Evolutionary conservation across 2,888 invertebrate species (phyloP).

Genomic region (Eupithecia vulgata): DNA sequence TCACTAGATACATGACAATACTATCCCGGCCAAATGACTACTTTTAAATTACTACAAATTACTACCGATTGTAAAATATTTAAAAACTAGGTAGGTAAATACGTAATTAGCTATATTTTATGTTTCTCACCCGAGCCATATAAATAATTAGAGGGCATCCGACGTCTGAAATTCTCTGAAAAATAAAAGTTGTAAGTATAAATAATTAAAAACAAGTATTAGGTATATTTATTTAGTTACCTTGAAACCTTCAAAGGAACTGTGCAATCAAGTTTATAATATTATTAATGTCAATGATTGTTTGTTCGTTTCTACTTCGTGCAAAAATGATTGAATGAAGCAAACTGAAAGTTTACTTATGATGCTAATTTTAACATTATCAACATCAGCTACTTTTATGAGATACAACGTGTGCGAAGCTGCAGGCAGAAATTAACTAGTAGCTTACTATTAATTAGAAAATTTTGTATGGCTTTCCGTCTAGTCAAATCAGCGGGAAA

Average conservation of each 20-base stretch:
- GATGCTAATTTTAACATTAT: too few relatives aligned
- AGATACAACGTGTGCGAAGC: slow-evolving; percentile 18
- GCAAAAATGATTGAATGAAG: not conserved
- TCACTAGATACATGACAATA: too few relatives aligned
- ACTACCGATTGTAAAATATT: not conserved
- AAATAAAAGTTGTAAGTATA: not conserved
- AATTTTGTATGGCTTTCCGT: not conserved
- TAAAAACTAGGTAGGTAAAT: not conserved
- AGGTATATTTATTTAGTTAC: not conserved
- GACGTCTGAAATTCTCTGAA: slow-evolving; percentile 44
- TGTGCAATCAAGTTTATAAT: not conserved
- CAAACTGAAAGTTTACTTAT: not conserved
- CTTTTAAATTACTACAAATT: too few relatives aligned
- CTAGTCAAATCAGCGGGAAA: not conserved
- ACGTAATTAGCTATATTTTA: not conserved
- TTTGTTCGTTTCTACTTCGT: not conserved
- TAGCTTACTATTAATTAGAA: not conserved
- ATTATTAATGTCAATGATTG: not conserved
- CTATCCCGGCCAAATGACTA: too few relatives aligned
- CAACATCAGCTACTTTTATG: not conserved
- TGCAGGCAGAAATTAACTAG: not conserved
- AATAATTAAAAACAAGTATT: not conserved
- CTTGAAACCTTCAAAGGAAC: not conserved
- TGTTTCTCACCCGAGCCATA: slow-evolving; percentile 4
- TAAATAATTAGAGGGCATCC: slow-evolving; percentile 45